Evolutionary conservation across 2,797 vertebrate species (phyloP).

Genomic region (Etheostoma nigrum): DNA sequence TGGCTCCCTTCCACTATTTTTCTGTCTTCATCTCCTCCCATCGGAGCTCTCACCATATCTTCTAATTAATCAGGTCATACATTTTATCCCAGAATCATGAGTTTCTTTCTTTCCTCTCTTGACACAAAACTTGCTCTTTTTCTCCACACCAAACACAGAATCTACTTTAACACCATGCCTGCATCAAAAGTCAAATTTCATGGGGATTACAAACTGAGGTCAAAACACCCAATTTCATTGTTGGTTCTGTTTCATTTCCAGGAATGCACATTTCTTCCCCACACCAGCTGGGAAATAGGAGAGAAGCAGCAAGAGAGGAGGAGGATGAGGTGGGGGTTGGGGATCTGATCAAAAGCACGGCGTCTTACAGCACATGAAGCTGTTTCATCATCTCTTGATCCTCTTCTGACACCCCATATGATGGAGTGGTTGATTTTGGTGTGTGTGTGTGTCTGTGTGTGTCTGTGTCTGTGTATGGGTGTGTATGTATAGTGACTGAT

Average conservation of each 20-base stretch:
- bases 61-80: slow-evolving; percentile 62
- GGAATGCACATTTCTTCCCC: slow-evolving; percentile 54
- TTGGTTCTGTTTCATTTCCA: slow-evolving; percentile 77
- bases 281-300: slow-evolving; percentile 49
- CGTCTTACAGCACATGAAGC: slow-evolving; percentile 59
- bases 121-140: slow-evolving; percentile 18
- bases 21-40: slow-evolving; percentile 26
- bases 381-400: slow-evolving; percentile 69
- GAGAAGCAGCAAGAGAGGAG: slow-evolving; percentile 42
- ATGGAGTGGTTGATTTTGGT: slow-evolving; percentile 57
- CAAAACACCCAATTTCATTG: slow-evolving; percentile 73
- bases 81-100: slow-evolving; percentile 54
- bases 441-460: slow-evolving; percentile 19
- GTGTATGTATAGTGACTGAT: slow-evolving; percentile 16
- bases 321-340: slow-evolving; percentile 25
- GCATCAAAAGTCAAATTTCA: slow-evolving; percentile 52
- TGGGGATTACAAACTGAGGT: slow-evolving; percentile 72
- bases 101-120: slow-evolving; percentile 20
- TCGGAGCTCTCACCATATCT: slow-evolving; percentile 31
- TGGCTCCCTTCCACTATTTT: slow-evolving; percentile 19
- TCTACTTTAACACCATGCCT: slow-evolving; percentile 26
- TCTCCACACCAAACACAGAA: slow-evolving; percentile 14
- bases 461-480: too few relatives aligned
- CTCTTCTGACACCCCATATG: slow-evolving; percentile 59
- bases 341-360: slow-evolving; percentile 51